Base-by-base conservation (phyloP, 1,140 invertebrate genomes). In the Cardiocondyla obscurior region DNA sequence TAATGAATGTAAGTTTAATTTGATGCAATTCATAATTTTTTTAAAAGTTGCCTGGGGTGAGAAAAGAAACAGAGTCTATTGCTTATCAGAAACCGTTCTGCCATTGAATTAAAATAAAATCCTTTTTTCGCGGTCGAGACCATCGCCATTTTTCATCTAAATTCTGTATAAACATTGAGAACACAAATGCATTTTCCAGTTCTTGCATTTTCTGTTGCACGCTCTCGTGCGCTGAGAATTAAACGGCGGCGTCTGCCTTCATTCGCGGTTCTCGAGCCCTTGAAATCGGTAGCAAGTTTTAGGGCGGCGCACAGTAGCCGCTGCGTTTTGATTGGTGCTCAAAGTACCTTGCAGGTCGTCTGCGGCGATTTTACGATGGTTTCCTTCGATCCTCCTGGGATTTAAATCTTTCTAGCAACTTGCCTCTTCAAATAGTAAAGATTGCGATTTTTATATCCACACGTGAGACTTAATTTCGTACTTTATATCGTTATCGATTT, bases 221-320 rank as follows among this genome's bases (percentile, higher is more conserved):
- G 33, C 12, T 22, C 36, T 16, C 8, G 3, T 6, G 7, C 8
- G 16, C 42, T 6, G 22, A 16, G 51, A 25, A 73, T 83, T 46
- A 86, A 89, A 83, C 81, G 84, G 89, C 90, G 92, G 92, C 91
- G 90, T 93, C 88, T 91, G 83, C 65, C 73, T 83, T 88, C 85
- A 85, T 84, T 73, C 44, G 33, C 57, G 51, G 67, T 46, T 67
- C 74, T 70, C 77, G 14, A 69, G 79, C 69, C 81, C 83, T 76
- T 77, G 90, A 92, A 93, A 94, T 92, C 93, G 89, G 92, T 94
- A 94, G 93, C 90, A 83, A 89, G 88, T 89, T 89, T 73, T 88
- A 93, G 92, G 93, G 92, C 93, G 94, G 91, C 90, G 91, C 93
- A 92, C 94, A 83, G 93, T 94, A 94, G 93, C 91, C 67, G 84